These are phyloP conservation scores for Camponotus vicinus DNA, from an alignment of 1,140 invertebrate species.

Conservation along the genomic window DNA sequence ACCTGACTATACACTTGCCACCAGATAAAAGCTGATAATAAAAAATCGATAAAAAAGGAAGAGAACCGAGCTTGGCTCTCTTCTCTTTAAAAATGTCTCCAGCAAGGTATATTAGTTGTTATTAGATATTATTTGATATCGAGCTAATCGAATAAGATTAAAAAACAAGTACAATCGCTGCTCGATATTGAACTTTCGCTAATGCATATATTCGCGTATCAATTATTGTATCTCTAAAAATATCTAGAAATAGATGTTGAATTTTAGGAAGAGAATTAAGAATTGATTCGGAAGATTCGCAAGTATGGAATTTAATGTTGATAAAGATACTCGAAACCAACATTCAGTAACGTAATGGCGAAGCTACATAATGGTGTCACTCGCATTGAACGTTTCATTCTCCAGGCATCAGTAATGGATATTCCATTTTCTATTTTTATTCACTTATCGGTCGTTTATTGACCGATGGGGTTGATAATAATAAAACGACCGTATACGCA, in stretches of 20 bases:
- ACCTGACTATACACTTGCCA: not conserved
- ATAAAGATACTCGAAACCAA: not conserved
- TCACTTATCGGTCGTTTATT: slow-evolving; percentile 32
- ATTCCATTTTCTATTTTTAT: slow-evolving; percentile 51
- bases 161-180: not conserved
- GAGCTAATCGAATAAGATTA: not conserved
- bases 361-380: not conserved
- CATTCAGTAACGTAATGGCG: not conserved
- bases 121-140: not conserved
- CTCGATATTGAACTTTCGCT: not conserved
- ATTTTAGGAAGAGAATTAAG: not conserved
- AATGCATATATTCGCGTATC: not conserved
- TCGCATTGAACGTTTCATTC: not conserved
- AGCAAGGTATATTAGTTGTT: not conserved
- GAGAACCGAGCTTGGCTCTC: not conserved
- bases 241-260: not conserved
- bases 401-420: not conserved
- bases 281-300: not conserved
- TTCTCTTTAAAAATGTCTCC: slow-evolving; percentile 16
- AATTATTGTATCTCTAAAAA: not conserved
- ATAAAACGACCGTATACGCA: slow-evolving; percentile 32
- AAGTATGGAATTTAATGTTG: not conserved
- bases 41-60: slow-evolving; percentile 69
- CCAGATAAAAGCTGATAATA: slow-evolving; percentile 39
- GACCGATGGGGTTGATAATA: slow-evolving; percentile 44